Conservation (phyloP, 2,113 vertebrate genomes). For the Corynorhinus townsendii region DNA sequence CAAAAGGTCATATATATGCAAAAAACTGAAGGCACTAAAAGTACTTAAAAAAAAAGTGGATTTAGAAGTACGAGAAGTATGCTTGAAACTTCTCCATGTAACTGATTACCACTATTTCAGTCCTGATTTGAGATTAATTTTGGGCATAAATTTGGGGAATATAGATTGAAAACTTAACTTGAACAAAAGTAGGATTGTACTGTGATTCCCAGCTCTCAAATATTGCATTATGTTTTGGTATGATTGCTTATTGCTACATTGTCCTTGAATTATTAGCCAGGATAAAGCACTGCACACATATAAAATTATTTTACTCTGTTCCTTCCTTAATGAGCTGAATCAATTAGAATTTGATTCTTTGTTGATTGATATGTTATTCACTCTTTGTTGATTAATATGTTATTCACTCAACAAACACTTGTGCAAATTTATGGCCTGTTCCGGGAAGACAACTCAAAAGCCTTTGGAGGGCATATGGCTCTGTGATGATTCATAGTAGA, state of each 20-base stretch:
- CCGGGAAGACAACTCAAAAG: not conserved
- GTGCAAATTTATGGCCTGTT: not conserved
- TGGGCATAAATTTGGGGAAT: not conserved
- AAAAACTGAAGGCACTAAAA: conserved; percentile 30
- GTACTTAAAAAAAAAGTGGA: not conserved
- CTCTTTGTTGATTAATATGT: conserved; percentile 9
- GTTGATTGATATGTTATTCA: not conserved
- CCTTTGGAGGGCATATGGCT: not conserved
- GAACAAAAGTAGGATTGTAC: not conserved
- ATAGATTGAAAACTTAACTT: not conserved
- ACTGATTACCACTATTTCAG: not conserved
- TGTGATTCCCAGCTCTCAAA: not conserved
- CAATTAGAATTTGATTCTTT: conserved; percentile 1
- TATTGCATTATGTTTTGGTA: not conserved
- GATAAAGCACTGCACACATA: not conserved
- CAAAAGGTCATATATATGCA: conserved; percentile 10
- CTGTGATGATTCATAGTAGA: not conserved
- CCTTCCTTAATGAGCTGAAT: not conserved
- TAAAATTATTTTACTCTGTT: not conserved
- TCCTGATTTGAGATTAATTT: conserved; percentile 11
- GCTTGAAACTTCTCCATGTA: conserved; percentile 1
- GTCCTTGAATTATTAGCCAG: not conserved
- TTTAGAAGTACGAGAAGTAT: not conserved
- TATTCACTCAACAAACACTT: not conserved
- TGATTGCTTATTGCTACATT: not conserved